phyloP scores from a whole-genome alignment of 2,113 vertebrate genomes.

The Lamprologus ornatipinnis region DNA sequence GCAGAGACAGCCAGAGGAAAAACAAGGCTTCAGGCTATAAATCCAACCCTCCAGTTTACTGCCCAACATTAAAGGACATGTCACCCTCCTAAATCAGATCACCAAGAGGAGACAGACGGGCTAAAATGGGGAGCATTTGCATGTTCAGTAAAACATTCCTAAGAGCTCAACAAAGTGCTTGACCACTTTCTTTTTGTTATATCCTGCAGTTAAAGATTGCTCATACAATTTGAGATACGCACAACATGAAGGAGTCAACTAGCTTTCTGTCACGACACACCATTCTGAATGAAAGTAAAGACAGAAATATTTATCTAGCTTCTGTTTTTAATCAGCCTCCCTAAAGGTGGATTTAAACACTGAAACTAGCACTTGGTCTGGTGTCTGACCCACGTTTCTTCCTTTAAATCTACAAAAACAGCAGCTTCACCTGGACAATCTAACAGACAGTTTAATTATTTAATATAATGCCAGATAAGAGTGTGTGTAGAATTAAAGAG shows the following conservation, averaged over 20 bases:
- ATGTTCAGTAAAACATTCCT: slow-evolving; percentile 63
- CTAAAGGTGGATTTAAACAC: background rate
- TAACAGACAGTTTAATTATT: slow-evolving; percentile 49
- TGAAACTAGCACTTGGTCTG: background rate
- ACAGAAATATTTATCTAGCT: background rate
- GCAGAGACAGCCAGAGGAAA: slow-evolving; percentile 19
- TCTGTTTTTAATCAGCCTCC: background rate
- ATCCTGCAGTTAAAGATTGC: slow-evolving; percentile 7
- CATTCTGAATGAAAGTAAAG: background rate
- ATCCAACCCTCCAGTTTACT: slow-evolving; percentile 60
- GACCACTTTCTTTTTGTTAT: slow-evolving; percentile 21
- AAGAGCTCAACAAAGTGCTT: slow-evolving; percentile 44
- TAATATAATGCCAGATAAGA: slow-evolving; percentile 44
- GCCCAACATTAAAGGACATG: slow-evolving; percentile 62
- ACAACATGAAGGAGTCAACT: background rate
- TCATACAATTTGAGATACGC: slow-evolving; percentile 15
- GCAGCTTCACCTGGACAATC: slow-evolving; percentile 41
- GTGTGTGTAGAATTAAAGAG: slow-evolving; percentile 50
- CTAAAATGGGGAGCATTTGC: slow-evolving; percentile 59
- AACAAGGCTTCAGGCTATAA: slow-evolving; percentile 46
- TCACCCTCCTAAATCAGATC: slow-evolving; percentile 61
- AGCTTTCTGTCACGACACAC: background rate
- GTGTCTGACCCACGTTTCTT: slow-evolving; percentile 4
- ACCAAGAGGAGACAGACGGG: slow-evolving; percentile 36
- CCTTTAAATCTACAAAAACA: slow-evolving; percentile 14